Evolutionary conservation across 1,140 invertebrate genomes (phyloP), one percentile per base, ranked within the genome.

Genomic region (Diachasmimorpha longicaudata): DNA sequence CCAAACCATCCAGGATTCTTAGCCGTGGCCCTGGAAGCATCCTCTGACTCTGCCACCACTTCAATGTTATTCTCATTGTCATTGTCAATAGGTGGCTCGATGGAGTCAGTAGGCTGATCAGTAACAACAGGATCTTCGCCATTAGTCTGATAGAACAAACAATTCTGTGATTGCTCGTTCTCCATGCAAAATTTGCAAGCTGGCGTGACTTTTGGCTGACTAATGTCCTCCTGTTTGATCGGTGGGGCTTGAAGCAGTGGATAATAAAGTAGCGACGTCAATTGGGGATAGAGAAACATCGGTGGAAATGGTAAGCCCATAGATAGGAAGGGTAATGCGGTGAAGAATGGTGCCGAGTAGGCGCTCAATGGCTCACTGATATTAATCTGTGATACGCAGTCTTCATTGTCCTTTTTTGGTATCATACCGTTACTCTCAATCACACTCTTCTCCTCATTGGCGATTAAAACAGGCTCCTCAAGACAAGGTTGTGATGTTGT

Each of bases 401-500:
- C 78, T 67, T 84, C 76, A 67, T 84, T 72, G 66, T 81, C 79
- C 48, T 67, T 76, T 58, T 75, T 76, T 70, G 66, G 63, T 55
- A 70, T 76, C 21, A 42, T 44, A 13, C 52, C 36, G 37, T 46
- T 77, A 68, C 78, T 77, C 10, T 72, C 36, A 11, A 0, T 79
- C 21, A 66, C 76, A 48, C 19, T 48, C 44, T 71, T 48, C 9
- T 70, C 36, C 66, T 63, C 23, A 13, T 71, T 11, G 16, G 68
- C 36, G 9, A 58, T 71, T 44, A 70, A 44, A 44, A 73, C 5
- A 3, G 87, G 81, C 42, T 89, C 88, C 74, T 90, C 90, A 4
- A 94, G 85, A 74, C 90, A 85, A 0, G 93, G 92, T 75, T 93
- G 93, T 42, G 92, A 92, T n/a, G 92, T 92, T 0, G 94, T 95